phyloP scores from a whole-genome alignment of 1,140 invertebrate genomes.

The Reticulitermes speratus region DNA sequence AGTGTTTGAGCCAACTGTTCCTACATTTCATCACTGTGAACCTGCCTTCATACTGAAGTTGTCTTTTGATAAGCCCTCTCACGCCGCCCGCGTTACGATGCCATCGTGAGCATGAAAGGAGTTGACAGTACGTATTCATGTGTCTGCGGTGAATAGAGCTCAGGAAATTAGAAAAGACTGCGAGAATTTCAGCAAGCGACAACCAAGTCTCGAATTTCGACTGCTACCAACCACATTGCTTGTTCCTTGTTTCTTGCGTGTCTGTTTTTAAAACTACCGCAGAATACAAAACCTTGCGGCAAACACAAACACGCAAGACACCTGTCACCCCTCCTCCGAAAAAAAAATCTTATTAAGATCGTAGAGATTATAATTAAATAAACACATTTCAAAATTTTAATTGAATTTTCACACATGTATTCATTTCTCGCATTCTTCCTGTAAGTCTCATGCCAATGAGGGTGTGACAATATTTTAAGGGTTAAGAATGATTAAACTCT shows the following conservation, averaged over 20 bases:
- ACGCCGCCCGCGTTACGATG: neutral
- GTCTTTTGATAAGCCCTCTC: neutral
- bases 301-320: neutral
- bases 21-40: neutral
- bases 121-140: neutral
- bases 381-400: too few species aligned
- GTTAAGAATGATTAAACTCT: too few species aligned
- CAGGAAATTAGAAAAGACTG: constrained; percentile 23
- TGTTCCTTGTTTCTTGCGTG: too few species aligned
- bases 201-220: neutral
- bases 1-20: too few species aligned
- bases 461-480: too few species aligned
- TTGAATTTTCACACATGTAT: too few species aligned
- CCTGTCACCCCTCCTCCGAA: neutral
- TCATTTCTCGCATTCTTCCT: too few species aligned
- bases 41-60: neutral
- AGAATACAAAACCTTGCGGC: neutral
- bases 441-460: too few species aligned
- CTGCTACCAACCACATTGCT: neutral
- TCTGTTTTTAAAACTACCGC: too few species aligned
- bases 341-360: neutral
- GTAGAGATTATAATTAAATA: too few species aligned
- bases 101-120: neutral
- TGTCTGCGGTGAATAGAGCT: constrained; percentile 2
- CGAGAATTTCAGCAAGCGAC: neutral